Base-by-base conservation (phyloP, 2,888 invertebrate species). In the Lithosia quadra region DNA sequence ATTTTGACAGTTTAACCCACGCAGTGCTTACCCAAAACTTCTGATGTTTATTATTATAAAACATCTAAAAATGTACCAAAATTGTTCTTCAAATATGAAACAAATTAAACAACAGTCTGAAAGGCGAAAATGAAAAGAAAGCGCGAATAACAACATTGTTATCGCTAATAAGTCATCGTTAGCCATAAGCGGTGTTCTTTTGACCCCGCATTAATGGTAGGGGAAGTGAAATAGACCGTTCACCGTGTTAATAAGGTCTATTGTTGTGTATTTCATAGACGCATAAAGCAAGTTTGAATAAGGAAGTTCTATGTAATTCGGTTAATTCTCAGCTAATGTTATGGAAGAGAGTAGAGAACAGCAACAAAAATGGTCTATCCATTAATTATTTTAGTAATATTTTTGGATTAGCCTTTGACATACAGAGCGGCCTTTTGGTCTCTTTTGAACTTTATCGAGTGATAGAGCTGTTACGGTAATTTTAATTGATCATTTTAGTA, bases 161-260 rank as follows among this genome's bases (percentile, higher is more conserved):
- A 89, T 90, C 88, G 87, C 83, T 88, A 88, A 90, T 91, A 90
- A 91, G 89, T 90, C 88, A 89, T 91, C 89, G 90, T 91, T 90
- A 88, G 83, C 77, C 78, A 83, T 83, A 88, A 91, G 90, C 90
- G 88, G 85, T 86, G 83, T 87, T 86, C 87, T 87, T 90, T 88
- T 87, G 87, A 85, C 80, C 78, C 82, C 76, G 81, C 82, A 84
- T 85, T 81, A 84, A 85, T 81, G 80, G 74, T 74, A 77, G 73
- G 76, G 79, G 83, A 86, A 82, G 79, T 82, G 82, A 88, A 88
- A 84, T 86, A 81, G 77, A 65, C 78, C 82, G 80, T 88, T 87
- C 80, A 74, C 72, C 73, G 74, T 76, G 72, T 77, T 79, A 78
- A 83, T 79, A 85, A 74, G 76, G 81, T 74, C 82, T 68, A 82